A percentile compares a stretch with the other conserved stretches of the same genome.
Evolutionary conservation across 2,888 invertebrate species (phyloP).

Genomic region (Aquatica leii): DNA sequence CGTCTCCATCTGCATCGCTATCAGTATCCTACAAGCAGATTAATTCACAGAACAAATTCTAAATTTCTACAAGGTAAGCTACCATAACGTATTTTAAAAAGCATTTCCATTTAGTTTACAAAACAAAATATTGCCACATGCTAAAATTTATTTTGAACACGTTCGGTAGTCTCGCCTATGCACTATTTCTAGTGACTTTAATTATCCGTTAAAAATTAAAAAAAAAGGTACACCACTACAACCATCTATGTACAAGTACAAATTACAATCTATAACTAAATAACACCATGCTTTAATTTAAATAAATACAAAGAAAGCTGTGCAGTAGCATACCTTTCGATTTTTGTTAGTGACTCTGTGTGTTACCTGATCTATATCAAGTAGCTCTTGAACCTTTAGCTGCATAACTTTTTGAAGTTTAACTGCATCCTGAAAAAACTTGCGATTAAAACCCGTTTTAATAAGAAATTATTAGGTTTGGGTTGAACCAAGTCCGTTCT

Average conservation of each 20-base stretch:
- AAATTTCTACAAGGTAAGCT: too few relatives aligned
- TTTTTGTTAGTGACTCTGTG: conserved; percentile 61
- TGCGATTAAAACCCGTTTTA: too few relatives aligned
- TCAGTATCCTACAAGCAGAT: conserved; percentile 61
- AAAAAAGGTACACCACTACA: conserved; percentile 11
- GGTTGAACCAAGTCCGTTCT: too few relatives aligned
- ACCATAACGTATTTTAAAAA: too few relatives aligned
- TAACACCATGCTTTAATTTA: conserved; percentile 20
- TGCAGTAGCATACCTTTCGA: conserved; percentile 56
- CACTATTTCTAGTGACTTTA: too few relatives aligned
- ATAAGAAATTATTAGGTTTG: too few relatives aligned
- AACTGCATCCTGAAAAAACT: conserved; percentile 71
- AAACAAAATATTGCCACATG: too few relatives aligned
- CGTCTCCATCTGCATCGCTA: conserved; percentile 61
- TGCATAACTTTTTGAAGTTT: conserved; percentile 77
- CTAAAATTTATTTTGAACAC: too few relatives aligned
- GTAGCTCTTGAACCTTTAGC: conserved; percentile 74
- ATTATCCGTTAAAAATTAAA: too few relatives aligned
- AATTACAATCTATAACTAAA: conserved; percentile 17
- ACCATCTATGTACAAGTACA: not conserved
- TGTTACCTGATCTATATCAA: conserved; percentile 70
- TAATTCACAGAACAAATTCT: too few relatives aligned
- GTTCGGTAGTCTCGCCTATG: too few relatives aligned
- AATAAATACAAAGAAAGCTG: conserved; percentile 38
- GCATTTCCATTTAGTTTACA: too few relatives aligned